A percentile compares a stretch with the other conserved stretches of the same genome.
These are phyloP conservation scores for Apogon hyalosoma DNA, from an alignment of 2,797 vertebrate genomes.

Conservation along the genomic window DNA sequence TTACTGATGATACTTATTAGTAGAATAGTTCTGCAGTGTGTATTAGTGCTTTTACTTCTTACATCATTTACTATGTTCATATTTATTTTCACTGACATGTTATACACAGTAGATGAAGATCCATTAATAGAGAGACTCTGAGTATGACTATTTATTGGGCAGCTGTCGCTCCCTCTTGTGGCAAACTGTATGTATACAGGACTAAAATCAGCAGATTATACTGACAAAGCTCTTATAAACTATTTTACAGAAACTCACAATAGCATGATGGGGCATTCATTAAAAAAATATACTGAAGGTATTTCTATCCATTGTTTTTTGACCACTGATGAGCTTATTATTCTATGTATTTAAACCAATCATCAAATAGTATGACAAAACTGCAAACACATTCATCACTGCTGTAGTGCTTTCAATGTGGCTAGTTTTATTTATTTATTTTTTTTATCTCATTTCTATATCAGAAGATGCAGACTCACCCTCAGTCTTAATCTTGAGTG, in stretches of 20 bases:
- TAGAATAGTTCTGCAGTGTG: no score
- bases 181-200: conserved; percentile 4
- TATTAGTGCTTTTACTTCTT: no score
- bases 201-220: not conserved
- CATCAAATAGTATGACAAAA: no score
- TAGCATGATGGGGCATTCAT: not conserved
- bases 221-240: no score
- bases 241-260: no score
- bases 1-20: no score
- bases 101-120: not conserved
- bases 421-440: not conserved
- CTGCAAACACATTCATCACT: not conserved
- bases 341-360: no score
- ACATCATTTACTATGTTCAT: no score
- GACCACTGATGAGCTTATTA: no score
- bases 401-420: not conserved
- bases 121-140: no score
- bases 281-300: not conserved
- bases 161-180: conserved; percentile 41
- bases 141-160: not conserved
- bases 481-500: conserved; percentile 98
- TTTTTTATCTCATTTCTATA: not conserved
- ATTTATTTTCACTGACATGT: no score
- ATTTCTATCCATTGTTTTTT: no score
- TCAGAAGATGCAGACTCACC: conserved; percentile 78